Evolutionary conservation across 2,113 vertebrate genomes (phyloP), one percentile per base, ranked within the genome.

Genomic region (Phaethornis superciliosus): DNA sequence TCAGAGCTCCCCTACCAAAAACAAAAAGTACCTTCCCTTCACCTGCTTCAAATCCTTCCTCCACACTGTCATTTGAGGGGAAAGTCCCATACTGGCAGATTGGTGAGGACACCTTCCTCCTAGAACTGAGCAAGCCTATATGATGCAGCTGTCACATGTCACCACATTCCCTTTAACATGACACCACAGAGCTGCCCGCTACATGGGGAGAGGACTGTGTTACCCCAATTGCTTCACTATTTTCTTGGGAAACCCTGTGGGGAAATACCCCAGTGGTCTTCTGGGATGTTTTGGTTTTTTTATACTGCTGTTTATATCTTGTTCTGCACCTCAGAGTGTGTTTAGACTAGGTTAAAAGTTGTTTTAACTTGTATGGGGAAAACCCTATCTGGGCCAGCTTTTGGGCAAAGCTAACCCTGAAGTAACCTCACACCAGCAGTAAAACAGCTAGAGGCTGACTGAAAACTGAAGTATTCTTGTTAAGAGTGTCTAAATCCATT

Each of bases 401-500:
- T 83, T 83, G 68, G 60, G 63, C 42, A 90, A 95, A 90, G 58
- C 82, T 92, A 94, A 75, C 60, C 60, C 65, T 90, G 62, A 71
- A 81, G 60, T 94, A 85, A 92, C 72, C 69, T 84, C 74, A 75
- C 28, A 27, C 17, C 72, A 96, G 52, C 47, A 85, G 64, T 90
- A 92, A 94, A 93, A 83, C 35, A 83, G 78, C 59, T 89, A 96
- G 72, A 85, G 54, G 32, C 58, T 88, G 71, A 81, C 64, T 83
- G 83, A 92, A 94, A 95, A 88, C 88, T 96, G 90, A 92, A 88
- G 60, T 70, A 60, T 81, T 94, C 94, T 78, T 94, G 83, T 95
- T 93, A 86, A 80, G 79, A 68, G 52, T 74, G 44, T 85, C 94
- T 96, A 90, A 94, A 96, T 90, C 86, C 85, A 65, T 93, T 92